These are phyloP conservation scores for Nasonia vitripennis DNA, from an alignment of 1,140 invertebrate genomes.

Conservation along the genomic window DNA sequence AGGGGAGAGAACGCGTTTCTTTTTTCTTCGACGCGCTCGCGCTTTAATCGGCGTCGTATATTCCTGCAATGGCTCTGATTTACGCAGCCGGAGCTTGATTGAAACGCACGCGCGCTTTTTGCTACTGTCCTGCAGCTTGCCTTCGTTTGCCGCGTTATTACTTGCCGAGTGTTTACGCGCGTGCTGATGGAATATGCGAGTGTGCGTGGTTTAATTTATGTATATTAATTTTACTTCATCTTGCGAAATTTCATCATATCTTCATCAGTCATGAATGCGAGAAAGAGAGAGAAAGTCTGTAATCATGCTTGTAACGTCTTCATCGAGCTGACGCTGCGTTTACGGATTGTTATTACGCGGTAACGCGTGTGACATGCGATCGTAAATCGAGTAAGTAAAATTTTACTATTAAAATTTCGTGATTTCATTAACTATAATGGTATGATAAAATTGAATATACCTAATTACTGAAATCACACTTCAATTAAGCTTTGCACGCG, in stretches of 20 bases:
- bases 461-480: neutral
- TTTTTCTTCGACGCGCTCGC: neutral
- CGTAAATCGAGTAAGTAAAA: neutral
- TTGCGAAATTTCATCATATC: neutral
- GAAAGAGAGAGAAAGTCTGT: neutral
- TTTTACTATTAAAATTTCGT: neutral
- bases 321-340: neutral
- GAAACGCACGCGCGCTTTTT: conserved; percentile 7
- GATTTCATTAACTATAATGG: neutral
- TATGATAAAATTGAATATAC: neutral
- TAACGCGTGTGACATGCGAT: neutral
- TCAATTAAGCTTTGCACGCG: neutral
- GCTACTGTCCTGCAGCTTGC: neutral
- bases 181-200: neutral
- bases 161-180: neutral
- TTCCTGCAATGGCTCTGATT: conserved; percentile 6
- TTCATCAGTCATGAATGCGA: neutral
- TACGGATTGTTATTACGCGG: too few species aligned
- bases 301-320: neutral
- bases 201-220: neutral
- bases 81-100: conserved; percentile 14
- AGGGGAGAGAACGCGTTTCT: neutral
- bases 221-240: neutral
- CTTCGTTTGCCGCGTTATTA: neutral
- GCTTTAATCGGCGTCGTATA: conserved; percentile 12